Evolutionary conservation across 2,113 vertebrate genomes (phyloP).

Genomic region (Melanerpes formicivorus): DNA sequence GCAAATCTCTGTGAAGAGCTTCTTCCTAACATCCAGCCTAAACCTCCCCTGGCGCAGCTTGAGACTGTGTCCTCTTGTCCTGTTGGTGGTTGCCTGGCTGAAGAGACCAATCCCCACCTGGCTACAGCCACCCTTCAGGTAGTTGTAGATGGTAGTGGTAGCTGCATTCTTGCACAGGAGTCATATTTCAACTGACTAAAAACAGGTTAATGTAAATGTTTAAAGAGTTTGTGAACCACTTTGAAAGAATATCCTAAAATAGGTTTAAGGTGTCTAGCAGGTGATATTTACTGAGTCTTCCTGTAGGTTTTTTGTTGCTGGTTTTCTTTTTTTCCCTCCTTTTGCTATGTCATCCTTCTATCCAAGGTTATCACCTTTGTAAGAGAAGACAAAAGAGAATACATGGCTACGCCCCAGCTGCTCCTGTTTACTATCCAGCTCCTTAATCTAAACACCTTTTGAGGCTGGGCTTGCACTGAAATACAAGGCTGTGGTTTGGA

Average conservation of each 20-base stretch:
- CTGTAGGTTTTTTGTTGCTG: background rate
- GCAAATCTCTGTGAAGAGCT: no score
- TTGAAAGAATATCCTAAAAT: background rate
- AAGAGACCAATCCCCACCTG: no score
- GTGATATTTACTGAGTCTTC: background rate
- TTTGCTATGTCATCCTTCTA: background rate
- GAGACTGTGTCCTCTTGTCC: no score
- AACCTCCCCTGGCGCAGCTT: no score
- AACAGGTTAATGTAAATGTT: background rate
- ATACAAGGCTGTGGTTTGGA: background rate
- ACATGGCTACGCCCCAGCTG: background rate
- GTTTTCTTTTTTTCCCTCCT: background rate
- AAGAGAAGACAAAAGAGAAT: background rate
- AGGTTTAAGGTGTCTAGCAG: background rate
- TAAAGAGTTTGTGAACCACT: background rate
- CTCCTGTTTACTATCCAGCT: background rate
- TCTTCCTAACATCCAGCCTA: no score
- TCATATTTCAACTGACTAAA: conserved; percentile 1
- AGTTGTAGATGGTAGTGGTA: background rate
- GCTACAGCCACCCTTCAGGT: no score
- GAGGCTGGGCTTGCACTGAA: background rate
- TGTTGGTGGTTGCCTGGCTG: no score
- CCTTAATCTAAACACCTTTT: background rate
- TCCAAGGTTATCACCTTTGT: background rate
- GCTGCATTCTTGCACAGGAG: background rate